Conservation (phyloP, 2,113 vertebrate genomes). For the Peromyscus polionotus region DNA sequence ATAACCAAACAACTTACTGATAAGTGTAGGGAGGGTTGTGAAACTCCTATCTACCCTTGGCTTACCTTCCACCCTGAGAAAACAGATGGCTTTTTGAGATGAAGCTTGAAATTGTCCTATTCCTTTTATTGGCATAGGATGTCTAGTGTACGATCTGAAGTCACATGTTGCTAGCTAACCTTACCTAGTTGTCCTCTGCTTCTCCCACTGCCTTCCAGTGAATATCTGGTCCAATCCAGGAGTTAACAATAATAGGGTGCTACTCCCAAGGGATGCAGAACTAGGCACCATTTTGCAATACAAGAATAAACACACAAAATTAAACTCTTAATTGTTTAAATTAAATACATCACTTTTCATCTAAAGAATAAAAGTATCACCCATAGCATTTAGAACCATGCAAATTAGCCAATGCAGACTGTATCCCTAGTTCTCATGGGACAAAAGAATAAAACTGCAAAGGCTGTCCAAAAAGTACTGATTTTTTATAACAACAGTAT, state of each 20-base stretch:
- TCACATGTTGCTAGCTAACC: not conserved
- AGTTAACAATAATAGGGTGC: not conserved
- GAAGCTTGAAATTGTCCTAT: not conserved
- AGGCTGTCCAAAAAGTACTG: not conserved
- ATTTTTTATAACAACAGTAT: not conserved
- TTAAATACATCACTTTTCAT: not conserved
- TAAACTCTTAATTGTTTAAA: not conserved
- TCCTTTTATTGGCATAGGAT: not conserved
- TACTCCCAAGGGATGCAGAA: not conserved
- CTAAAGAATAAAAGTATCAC: not conserved
- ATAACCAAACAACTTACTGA: not conserved
- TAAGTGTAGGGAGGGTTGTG: not conserved
- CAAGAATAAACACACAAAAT: not conserved
- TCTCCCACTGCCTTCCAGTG: not conserved
- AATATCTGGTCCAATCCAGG: not conserved
- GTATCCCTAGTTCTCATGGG: not conserved
- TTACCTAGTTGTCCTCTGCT: not conserved
- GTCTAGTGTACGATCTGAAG: not conserved
- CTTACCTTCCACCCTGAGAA: not conserved
- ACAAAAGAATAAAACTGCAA: not conserved
- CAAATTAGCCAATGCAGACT: not conserved
- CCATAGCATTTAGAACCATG: not conserved
- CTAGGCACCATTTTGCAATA: not conserved
- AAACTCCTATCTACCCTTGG: not conserved
- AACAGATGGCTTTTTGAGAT: not conserved